Base-by-base conservation (phyloP, 2,888 invertebrate species). In the Azorinus chamasolen region DNA sequence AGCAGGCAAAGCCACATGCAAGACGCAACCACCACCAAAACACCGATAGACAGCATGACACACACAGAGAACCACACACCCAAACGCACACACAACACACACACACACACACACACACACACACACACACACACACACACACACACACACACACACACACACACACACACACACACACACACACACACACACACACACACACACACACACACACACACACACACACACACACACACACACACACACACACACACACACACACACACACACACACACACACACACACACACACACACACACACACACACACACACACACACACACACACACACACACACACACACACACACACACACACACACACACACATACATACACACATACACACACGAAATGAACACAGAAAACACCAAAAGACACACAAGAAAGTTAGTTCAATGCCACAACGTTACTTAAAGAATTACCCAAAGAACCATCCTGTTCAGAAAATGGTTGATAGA, bases 81-180 rank as follows among this genome's bases (percentile, higher is more conserved):
- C n/a, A n/a, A n/a, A n/a, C n/a, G n/a, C n/a, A n/a, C n/a, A n/a
- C n/a, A n/a, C n/a, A n/a, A n/a, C n/a, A n/a, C n/a, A n/a, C n/a
- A 54, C 37, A 37, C 32, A 54, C 54, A 54, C 37, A 54, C 32
- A 54, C 37, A 37, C 54, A 54, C 54, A 54, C 37, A 54, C 54
- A 54, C 37, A 37, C 54, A 54, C 54, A 54, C 37, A 54, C 54
- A 54, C 37, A 54, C 54, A 54, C 32, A 54, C 37, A 54, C 54
- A 54, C 32, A 54, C 54, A 54, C 54, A 37, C 54, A 54, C 54
- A 54, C 37, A 54, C 54, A 54, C 18, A 54, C 54, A 54, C n/a
- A 54, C 54, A 54, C 37, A 54, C 54, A 37, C 37, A 54, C 54
- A 54, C 37, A 37, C 54, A 37, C 54, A 54, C 18, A 54, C 54